phyloP scores from a whole-genome alignment of 2,888 invertebrate species.

The Copidosoma aretas region DNA sequence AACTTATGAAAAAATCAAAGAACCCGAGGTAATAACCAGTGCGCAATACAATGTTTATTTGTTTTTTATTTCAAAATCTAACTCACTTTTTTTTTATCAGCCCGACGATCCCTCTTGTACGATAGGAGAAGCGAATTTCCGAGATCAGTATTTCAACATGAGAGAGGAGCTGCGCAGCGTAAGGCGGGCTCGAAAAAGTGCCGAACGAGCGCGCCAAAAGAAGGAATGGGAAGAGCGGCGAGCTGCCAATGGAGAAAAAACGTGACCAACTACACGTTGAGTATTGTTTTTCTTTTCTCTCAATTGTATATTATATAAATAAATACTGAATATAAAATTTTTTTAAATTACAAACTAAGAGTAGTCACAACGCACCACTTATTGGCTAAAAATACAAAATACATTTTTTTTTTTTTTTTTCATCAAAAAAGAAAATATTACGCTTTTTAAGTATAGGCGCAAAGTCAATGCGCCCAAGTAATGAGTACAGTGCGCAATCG shows the following conservation, averaged over 20 bases:
- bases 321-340: constrained; percentile 37
- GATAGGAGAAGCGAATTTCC: constrained; percentile 63
- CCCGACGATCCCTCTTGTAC: constrained; percentile 48
- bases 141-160: constrained; percentile 75
- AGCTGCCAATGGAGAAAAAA: constrained; percentile 28
- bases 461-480: no score
- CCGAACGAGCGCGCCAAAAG: constrained; percentile 51
- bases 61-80: no score
- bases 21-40: constrained; percentile 60
- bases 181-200: constrained; percentile 64
- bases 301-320: constrained; percentile 29
- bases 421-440: not conserved
- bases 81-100: constrained; percentile 25
- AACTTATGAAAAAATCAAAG: constrained; percentile 80
- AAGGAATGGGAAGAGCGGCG: constrained; percentile 37
- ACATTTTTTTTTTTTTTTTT: not conserved
- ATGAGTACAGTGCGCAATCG: constrained; percentile 9
- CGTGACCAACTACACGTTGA: constrained; percentile 19
- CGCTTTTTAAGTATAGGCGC: no score
- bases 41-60: not conserved
- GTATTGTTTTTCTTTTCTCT: not conserved
- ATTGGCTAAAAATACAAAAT: constrained; percentile 10
- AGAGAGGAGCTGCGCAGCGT: constrained; percentile 73
- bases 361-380: constrained; percentile 34
- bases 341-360: constrained; percentile 31